Evolutionary conservation across 2,113 vertebrate species (phyloP).

Genomic region (Phocoena phocoena): DNA sequence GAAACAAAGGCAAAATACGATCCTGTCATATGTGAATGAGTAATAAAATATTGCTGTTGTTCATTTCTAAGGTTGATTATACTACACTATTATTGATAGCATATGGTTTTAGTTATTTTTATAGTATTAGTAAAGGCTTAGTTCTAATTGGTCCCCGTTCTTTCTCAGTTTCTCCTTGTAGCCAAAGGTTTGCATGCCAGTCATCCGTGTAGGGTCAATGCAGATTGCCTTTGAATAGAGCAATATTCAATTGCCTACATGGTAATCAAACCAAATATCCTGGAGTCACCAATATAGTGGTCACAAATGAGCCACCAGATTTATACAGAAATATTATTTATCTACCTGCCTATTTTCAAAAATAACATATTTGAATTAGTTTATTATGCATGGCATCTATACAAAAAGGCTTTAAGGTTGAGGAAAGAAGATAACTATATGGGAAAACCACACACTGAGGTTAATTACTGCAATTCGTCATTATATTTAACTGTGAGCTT

Average conservation of each 20-base stretch:
- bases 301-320: not conserved
- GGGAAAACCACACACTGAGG: not conserved
- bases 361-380: not conserved
- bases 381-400: not conserved
- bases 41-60: not conserved
- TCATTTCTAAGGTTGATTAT: not conserved
- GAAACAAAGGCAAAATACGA: not conserved
- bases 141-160: not conserved
- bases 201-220: not conserved
- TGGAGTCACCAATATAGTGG: not conserved
- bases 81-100: not conserved
- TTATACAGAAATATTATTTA: not conserved
- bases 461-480: not conserved
- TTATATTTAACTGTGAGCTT: not conserved
- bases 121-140: not conserved
- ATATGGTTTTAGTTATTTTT: not conserved
- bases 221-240: not conserved
- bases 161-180: not conserved
- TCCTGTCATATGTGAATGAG: not conserved
- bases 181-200: not conserved
- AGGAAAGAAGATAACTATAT: slow-evolving; percentile 21
- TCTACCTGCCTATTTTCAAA: not conserved
- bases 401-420: not conserved
- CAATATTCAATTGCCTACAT: not conserved
- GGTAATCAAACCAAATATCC: not conserved